A percentile compares a stretch with the other conserved stretches of the same genome.
Evolutionary conservation across 2,888 invertebrate species (phyloP).

Genomic region (Coenonympha glycerion): DNA sequence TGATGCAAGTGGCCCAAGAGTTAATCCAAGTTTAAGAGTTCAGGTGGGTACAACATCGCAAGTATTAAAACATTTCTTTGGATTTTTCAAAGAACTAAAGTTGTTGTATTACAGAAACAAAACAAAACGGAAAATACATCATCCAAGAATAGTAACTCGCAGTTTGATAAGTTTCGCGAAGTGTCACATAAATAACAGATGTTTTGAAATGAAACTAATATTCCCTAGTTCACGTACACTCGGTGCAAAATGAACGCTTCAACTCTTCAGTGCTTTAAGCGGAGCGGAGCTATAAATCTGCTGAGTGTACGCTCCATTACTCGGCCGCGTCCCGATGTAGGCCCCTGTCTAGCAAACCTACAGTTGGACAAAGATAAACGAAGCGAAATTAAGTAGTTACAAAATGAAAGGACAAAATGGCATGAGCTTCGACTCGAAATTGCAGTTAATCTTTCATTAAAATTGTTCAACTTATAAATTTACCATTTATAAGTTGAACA

Average conservation of each 20-base stretch:
- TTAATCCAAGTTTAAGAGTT: no score
- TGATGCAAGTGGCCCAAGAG: no score
- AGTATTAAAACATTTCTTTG: no score
- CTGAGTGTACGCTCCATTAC: constrained; percentile 39
- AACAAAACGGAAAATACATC: not conserved
- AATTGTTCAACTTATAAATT: no score
- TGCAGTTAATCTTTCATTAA: no score
- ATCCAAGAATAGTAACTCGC: constrained; percentile 1
- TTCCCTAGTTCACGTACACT: constrained; percentile 32
- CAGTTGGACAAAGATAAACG: not conserved
- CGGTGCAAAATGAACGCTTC: constrained; percentile 38
- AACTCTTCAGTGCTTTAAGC: constrained; percentile 38
- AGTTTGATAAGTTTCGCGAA: constrained; percentile 7
- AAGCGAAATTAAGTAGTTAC: no score
- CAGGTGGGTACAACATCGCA: no score
- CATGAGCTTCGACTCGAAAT: no score
- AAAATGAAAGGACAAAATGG: no score
- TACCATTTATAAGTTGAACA: no score
- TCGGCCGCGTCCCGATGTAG: constrained; percentile 29
- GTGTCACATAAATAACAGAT: constrained; percentile 28
- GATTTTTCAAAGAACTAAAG: not conserved
- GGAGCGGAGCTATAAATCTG: constrained; percentile 39
- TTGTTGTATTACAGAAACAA: not conserved
- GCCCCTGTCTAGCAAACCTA: not conserved
- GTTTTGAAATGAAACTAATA: constrained; percentile 36